A percentile compares a stretch with the other conserved stretches of the same genome.
phyloP scores from a whole-genome alignment of 1,140 invertebrate species.

The Pristionchus pacificus region DNA sequence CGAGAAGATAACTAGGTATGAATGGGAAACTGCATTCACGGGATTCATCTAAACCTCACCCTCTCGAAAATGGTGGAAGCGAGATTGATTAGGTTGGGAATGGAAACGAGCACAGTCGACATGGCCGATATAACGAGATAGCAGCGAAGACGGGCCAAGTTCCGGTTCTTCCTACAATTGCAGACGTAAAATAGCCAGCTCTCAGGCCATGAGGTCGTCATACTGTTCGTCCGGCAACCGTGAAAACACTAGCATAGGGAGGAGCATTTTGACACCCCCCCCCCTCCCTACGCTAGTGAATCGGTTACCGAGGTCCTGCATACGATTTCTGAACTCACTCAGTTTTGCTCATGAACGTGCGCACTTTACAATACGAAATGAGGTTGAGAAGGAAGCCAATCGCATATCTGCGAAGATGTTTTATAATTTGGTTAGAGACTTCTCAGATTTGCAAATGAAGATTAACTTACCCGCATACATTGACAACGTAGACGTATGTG shows the following conservation, averaged over 20 bases:
- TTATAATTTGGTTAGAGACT: neutral
- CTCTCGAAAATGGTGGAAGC: constrained; percentile 15
- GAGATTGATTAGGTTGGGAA: constrained; percentile 25
- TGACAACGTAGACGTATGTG: constrained; percentile 21
- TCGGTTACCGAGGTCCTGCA: too few species aligned
- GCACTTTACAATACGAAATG: neutral
- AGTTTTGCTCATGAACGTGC: neutral
- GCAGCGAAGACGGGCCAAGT: constrained; percentile 7
- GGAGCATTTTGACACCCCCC: too few species aligned
- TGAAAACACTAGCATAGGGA: too few species aligned
- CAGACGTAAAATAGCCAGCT: too few species aligned
- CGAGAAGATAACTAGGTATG: too few species aligned
- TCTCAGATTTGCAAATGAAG: constrained; percentile 7
- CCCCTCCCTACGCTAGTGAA: too few species aligned
- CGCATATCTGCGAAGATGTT: neutral
- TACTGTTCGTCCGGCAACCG: too few species aligned
- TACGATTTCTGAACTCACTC: too few species aligned
- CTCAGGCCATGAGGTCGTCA: too few species aligned
- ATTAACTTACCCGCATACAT: constrained; percentile 19
- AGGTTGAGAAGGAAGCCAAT: neutral
- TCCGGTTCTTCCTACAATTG: neutral
- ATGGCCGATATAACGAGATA: constrained; percentile 25
- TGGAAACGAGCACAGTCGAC: constrained; percentile 26
- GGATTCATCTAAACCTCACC: neutral
- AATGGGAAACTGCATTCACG: neutral